Base-by-base conservation (phyloP, 2,888 invertebrate genomes). In the Synanthedon myopaeformis region DNA sequence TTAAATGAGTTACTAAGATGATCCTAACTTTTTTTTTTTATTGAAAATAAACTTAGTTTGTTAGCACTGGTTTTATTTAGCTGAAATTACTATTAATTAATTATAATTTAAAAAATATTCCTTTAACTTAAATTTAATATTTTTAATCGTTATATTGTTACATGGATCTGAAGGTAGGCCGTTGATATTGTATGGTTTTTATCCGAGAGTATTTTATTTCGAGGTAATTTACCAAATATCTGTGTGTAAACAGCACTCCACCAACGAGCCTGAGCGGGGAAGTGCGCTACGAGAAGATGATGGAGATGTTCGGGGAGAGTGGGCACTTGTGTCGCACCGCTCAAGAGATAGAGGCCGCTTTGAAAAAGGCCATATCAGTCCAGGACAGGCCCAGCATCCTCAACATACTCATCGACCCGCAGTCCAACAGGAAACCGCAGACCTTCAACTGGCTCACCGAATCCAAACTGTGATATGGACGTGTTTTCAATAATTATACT, bases 391-490 rank as follows among this genome's bases (percentile, higher is more conserved):
- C 97, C 0, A 93, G 93, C 58, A 91, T 98, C 61, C 95, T 98
- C 62, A 98, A 98, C 74, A 92, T 97, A 23, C 91, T 95, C 67
- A 98, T 98, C 54, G 92, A 91, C 74, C 95, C 97, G 3, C 90
- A 92, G 58, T 94, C 98, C 12, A 95, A 94, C 73, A 91, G 98
- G 59, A 98, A 97, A 79, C 92, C 94, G 45, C 98, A 98, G 84
- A 90, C 93, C 14, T 97, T 96, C 77, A 93, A 90, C 72, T 97
- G 97, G 97, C 88, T 97, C 4, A 97, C 97, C 0, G 95, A 96
- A 81, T 96, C 97, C 5, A 97, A 97, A 79, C 86, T 96, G 65
- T 96, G 89, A 45, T 45, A 45, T 13, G 13, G 2, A 12, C 3
- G 23, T 23, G 35, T 28, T 28, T 28, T 28, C 28, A 90, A 67